Evolutionary conservation across 2,888 invertebrate genomes (phyloP), one percentile per base, ranked within the genome.

Genomic region (Cephonodes hylas): DNA sequence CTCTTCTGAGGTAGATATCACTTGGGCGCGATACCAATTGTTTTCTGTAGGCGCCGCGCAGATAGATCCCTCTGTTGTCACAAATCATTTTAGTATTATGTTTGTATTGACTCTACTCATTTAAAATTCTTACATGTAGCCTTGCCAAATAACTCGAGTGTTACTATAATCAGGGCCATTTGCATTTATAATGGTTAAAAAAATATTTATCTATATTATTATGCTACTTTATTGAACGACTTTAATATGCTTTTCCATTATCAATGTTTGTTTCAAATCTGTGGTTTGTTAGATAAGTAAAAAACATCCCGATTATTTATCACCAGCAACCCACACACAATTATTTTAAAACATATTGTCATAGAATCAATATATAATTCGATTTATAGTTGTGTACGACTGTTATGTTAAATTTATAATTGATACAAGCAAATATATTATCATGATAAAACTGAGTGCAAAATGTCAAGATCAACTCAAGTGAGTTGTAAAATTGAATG

Each of bases 11-110:
- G 95, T 93, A 57, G 93, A 90, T 64, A 96, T 94, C 59, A 98
- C 95, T 89, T 97, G 96, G 13, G 97, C 97, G 71, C 98, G 94
- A 89, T 96, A 97, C 99, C 99, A 99, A 73, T 96, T 96, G 71
- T 95, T 95, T 74, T 95, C 94, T 64, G 96, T 95, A 46, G 96
- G 96, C 8, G 97, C 97, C 8, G 97, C 98, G 83, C 98, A 98
- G 64, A 99, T 95, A 66, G 97, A 96, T 68, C 97, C 96, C 84
- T 95, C 96, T 96, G 93, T 73, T 87, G 93, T 78, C 66, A 46
- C 7, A 56, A 67, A 34, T 27, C 22, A 27, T 15, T 27, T 25
- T 15, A 22, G 15, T 15, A 46, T 23, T 46, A 13, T 20, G 10
- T 23, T 20, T 46, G 10, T 46, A 22, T n/a, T 23, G 8, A 22